Conservation (phyloP, 2,113 vertebrate species). For the Tautogolabrus adspersus region DNA sequence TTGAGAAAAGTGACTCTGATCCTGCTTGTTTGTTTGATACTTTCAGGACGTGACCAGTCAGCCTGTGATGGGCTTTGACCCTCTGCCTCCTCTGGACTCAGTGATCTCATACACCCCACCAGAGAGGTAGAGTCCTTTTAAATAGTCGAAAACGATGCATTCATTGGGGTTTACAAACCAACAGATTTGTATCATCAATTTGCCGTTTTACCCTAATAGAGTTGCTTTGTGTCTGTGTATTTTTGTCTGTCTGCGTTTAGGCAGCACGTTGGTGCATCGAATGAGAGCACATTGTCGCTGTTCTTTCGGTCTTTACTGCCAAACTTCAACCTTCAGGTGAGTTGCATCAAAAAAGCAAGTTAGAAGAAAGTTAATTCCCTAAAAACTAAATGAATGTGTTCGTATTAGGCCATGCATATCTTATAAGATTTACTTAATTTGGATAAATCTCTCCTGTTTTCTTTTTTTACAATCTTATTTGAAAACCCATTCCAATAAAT, state of each 20-base stretch:
- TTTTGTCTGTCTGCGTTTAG: conserved; percentile 49
- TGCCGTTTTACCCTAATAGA: background rate
- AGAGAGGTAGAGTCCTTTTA: conserved; percentile 86
- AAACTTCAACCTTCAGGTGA: conserved; percentile 94
- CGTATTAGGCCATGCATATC: too few relatives aligned
- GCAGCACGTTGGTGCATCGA: conserved; percentile 79
- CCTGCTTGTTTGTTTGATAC: conserved; percentile 5
- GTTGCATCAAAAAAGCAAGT: conserved; percentile 33
- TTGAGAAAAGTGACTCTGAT: background rate
- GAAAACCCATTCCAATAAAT: too few relatives aligned
- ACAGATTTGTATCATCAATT: background rate
- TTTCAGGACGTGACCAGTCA: conserved; percentile 95
- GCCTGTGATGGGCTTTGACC: conserved; percentile 95
- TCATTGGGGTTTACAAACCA: background rate
- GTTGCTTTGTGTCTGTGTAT: background rate
- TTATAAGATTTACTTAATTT: too few relatives aligned
- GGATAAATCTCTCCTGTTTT: too few relatives aligned
- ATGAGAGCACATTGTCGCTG: conserved; percentile 92
- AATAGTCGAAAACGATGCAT: background rate
- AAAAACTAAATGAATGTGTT: too few relatives aligned
- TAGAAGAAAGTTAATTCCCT: too few relatives aligned
- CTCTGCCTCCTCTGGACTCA: conserved; percentile 92
- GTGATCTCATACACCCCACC: conserved; percentile 91
- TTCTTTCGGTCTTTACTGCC: conserved; percentile 96
- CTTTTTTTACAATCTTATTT: too few relatives aligned